These are phyloP conservation scores for Anguilla megastoma DNA, from an alignment of 2,797 vertebrate species.

Conservation along the genomic window DNA sequence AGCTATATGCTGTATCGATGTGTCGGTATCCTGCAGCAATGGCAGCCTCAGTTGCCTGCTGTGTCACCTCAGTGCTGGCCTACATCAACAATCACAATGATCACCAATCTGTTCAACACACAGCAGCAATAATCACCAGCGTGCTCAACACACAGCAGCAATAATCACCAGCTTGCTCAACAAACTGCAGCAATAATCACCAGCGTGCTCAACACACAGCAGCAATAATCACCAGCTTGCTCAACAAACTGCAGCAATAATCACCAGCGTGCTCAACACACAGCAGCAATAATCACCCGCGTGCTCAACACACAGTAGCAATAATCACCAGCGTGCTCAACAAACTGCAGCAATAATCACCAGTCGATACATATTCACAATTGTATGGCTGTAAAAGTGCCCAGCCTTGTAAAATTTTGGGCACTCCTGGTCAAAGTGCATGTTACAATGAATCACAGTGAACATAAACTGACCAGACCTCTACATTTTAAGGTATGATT, in stretches of 20 bases:
- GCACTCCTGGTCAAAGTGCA: too few species aligned
- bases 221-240: too few species aligned
- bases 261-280: too few species aligned
- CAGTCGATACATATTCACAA: not conserved
- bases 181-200: too few species aligned
- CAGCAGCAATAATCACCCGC: too few species aligned
- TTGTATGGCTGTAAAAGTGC: not conserved
- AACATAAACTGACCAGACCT: too few species aligned
- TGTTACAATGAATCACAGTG: too few species aligned
- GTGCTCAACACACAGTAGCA: too few species aligned
- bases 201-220: too few species aligned
- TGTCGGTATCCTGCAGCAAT: slow-evolving; percentile 77
- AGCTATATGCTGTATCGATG: slow-evolving; percentile 70
- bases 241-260: too few species aligned
- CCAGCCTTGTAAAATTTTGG: not conserved
- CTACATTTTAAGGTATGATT: not conserved
- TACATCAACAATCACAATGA: slow-evolving; percentile 20
- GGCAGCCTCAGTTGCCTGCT: slow-evolving; percentile 68
- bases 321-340: too few species aligned
- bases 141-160: not conserved
- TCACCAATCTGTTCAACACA: not conserved
- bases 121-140: not conserved
- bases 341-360: not conserved
- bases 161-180: not conserved
- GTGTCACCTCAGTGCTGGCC: slow-evolving; percentile 44